phyloP scores from a whole-genome alignment of 2,888 invertebrate species.

The Amphipoea lucens region DNA sequence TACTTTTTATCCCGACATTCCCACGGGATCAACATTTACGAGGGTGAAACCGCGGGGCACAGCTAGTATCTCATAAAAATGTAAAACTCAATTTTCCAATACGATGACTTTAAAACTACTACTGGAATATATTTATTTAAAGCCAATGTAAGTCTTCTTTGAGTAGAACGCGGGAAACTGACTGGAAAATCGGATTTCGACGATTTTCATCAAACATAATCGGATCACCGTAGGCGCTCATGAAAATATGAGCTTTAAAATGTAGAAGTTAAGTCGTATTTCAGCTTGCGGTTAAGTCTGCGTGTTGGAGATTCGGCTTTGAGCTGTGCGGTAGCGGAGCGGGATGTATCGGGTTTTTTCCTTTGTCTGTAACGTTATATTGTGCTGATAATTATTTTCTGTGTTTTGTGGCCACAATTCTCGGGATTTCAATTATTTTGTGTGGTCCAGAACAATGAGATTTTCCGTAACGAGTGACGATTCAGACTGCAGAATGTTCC shows the following conservation, averaged over 20 bases:
- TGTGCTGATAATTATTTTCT: constrained; percentile 57
- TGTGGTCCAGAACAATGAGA: constrained; percentile 22
- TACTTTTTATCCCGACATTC: too few relatives aligned
- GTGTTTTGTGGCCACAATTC: constrained; percentile 41
- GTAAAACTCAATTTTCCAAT: constrained; percentile 55
- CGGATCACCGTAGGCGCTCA: constrained; percentile 59
- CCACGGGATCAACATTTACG: too few relatives aligned
- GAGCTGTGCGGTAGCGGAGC: constrained; percentile 36
- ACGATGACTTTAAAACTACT: constrained; percentile 54
- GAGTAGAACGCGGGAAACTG: constrained; percentile 65
- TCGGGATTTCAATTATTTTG: constrained; percentile 50
- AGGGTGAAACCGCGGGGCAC: too few relatives aligned
- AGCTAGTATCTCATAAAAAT: constrained; percentile 18
- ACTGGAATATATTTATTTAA: constrained; percentile 65
- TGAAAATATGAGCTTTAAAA: constrained; percentile 64
- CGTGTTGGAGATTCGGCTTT: constrained; percentile 43
- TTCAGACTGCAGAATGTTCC: constrained; percentile 7
- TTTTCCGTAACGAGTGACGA: constrained; percentile 26
- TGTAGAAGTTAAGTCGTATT: constrained; percentile 36
- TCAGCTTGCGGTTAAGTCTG: constrained; percentile 28
- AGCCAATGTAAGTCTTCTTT: constrained; percentile 67
- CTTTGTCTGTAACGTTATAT: constrained; percentile 38
- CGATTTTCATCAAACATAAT: constrained; percentile 73
- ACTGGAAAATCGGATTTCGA: constrained; percentile 72
- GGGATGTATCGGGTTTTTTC: constrained; percentile 48